Evolutionary conservation across 2,113 vertebrate genomes (phyloP).

Genomic region (Ia io): DNA sequence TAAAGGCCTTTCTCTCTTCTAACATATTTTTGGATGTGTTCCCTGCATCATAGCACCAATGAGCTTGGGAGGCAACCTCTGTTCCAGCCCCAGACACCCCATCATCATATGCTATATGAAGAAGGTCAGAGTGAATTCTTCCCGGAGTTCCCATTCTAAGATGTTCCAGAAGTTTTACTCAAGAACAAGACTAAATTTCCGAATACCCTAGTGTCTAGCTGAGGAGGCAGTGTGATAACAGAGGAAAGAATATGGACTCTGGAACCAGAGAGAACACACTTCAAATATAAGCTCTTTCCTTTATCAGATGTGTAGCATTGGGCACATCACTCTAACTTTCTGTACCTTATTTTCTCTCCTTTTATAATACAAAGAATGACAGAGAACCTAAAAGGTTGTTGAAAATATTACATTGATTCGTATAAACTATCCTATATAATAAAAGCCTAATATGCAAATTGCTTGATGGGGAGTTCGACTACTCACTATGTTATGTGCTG

Average conservation of each 20-base stretch:
- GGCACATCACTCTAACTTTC: neutral
- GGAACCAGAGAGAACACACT: neutral
- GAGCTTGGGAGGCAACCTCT: constrained; percentile 30
- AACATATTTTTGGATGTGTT: constrained; percentile 41
- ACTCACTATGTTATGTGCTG: too few species aligned
- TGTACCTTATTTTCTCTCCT: neutral
- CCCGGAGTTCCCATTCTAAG: neutral
- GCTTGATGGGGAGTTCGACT: too few species aligned
- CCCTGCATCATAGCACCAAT: neutral
- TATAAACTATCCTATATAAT: neutral
- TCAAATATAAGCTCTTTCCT: neutral
- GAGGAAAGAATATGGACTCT: neutral
- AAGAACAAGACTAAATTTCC: neutral
- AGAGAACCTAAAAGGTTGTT: neutral
- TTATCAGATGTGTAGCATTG: neutral
- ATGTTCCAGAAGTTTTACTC: neutral
- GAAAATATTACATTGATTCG: neutral
- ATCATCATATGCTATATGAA: neutral
- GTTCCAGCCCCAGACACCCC: neutral
- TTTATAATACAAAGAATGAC: neutral
- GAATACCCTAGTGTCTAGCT: neutral
- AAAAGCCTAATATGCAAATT: too few species aligned
- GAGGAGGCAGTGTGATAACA: neutral
- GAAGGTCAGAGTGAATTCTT: constrained; percentile 19
- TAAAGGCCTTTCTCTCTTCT: constrained; percentile 55